Base-by-base conservation (phyloP, 2,888 invertebrate species). In the Parthenolecanium corni region DNA sequence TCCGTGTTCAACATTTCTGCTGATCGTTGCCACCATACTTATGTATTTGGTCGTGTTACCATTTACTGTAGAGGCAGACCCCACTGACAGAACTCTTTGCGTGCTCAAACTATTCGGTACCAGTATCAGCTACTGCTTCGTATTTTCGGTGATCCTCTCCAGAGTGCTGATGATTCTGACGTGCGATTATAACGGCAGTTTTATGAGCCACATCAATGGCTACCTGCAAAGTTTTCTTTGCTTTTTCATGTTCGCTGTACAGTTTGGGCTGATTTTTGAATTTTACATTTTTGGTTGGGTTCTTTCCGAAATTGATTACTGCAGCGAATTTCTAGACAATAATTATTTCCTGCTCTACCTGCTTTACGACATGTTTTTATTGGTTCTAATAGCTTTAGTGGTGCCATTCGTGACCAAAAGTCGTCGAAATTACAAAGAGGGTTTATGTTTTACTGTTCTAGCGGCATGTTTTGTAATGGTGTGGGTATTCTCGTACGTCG, bases 131-230 rank as follows among this genome's bases (percentile, higher is more conserved):
- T 82, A 82, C 65, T 80, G 82, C 20, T 72, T 81, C 40, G 76
- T 80, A 1, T 83, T 84, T 70, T 82, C 84, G 1, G 73, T 83
- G 25, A 74, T 85, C 69, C 73, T 85, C 6, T 79, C 83, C 11
- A 76, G 85, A 16, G 77, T 80, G 1, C 75, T 85, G 5, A 79
- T 85, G 73, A 72, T 85, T 52, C 81, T 83, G 0, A 82, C 83
- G 1, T 81, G 82, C 52, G 82, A 74, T 67, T 68, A 80, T 65
- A 82, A 82, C 65, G 80, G 82, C 0, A 81, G 83, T 0, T 82
- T 84, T 67, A 78, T 83, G 66, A 81, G 82, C 3, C 85, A 85
- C 69, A 79, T 85, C 9, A 82, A 84, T 66, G 85, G 85, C 3
- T 80, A 83, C 44, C 78, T 85, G 6, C 84, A 85, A 70, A 66